phyloP scores from a whole-genome alignment of 2,113 vertebrate genomes.

The Perca schrenkii region DNA sequence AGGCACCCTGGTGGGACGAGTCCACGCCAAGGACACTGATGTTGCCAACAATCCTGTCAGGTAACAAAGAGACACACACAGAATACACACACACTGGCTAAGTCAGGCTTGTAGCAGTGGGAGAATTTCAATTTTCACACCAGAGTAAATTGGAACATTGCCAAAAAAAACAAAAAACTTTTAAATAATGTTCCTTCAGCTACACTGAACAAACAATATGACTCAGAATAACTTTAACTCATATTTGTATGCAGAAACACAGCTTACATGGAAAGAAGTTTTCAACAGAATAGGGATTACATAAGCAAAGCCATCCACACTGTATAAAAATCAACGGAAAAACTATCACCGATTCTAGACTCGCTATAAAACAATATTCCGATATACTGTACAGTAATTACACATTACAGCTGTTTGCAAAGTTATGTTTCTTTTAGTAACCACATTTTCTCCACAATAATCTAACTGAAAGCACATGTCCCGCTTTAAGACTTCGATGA shows the following conservation, averaged over 20 bases:
- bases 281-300: background rate
- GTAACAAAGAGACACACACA: conserved; percentile 58
- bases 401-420: background rate
- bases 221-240: background rate
- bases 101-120: background rate
- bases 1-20: conserved; percentile 92
- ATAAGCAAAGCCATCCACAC: background rate
- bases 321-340: background rate
- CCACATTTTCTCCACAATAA: background rate
- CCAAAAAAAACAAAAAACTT: conserved; percentile 6
- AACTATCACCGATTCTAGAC: background rate
- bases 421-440: background rate
- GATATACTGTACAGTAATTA: background rate
- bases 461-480: background rate
- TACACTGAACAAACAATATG: conserved; percentile 36
- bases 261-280: conserved; percentile 6
- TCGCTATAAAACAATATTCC: background rate
- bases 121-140: conserved; percentile 21
- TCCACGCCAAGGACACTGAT: conserved; percentile 96
- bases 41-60: conserved; percentile 93
- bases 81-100: background rate
- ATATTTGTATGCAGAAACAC: background rate
- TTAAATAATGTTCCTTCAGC: conserved; percentile 27
- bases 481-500: background rate
- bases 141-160: background rate